Percentiles rank a stretch among this genome's conserved stretches.
Conservation (phyloP, 1,140 invertebrate genomes). For the Heliothis virescens region DNA sequence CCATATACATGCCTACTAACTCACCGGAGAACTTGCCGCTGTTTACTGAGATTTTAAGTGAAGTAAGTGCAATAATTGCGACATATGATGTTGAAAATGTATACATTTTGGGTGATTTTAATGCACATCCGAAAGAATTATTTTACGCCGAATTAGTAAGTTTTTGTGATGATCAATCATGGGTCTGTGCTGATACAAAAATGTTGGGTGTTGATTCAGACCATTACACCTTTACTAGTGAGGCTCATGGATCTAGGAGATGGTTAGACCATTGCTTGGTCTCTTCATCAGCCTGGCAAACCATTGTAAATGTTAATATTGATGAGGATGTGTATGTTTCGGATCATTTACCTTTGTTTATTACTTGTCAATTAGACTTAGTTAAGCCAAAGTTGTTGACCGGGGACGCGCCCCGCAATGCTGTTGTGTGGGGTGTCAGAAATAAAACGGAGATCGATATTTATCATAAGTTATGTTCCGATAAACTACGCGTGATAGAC, state of each 20-base stretch:
- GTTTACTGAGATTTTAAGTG: not conserved
- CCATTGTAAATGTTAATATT: too few species aligned
- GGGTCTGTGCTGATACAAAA: not conserved
- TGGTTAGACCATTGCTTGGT: slow-evolving; percentile 3
- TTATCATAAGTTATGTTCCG: not conserved
- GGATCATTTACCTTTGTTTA: too few species aligned
- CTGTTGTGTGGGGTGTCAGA: not conserved
- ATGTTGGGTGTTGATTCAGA: not conserved
- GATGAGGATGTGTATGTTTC: too few species aligned
- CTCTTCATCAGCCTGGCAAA: not conserved
- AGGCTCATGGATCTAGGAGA: not conserved
- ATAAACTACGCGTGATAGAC: not conserved
- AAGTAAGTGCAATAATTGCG: slow-evolving; percentile 11
- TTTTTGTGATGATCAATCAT: not conserved
- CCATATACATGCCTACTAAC: not conserved
- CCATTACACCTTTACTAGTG: not conserved
- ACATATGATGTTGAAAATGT: not conserved
- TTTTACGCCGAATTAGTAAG: not conserved
- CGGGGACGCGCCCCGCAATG: not conserved
- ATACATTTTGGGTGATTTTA: too few species aligned
- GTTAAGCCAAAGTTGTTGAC: not conserved
- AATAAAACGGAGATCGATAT: not conserved
- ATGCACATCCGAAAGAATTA: too few species aligned
- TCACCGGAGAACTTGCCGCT: not conserved
- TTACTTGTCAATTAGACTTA: not conserved